A percentile compares a stretch with the other conserved stretches of the same genome.
phyloP scores from a whole-genome alignment of 2,113 vertebrate genomes.

The Smithornis capensis region DNA sequence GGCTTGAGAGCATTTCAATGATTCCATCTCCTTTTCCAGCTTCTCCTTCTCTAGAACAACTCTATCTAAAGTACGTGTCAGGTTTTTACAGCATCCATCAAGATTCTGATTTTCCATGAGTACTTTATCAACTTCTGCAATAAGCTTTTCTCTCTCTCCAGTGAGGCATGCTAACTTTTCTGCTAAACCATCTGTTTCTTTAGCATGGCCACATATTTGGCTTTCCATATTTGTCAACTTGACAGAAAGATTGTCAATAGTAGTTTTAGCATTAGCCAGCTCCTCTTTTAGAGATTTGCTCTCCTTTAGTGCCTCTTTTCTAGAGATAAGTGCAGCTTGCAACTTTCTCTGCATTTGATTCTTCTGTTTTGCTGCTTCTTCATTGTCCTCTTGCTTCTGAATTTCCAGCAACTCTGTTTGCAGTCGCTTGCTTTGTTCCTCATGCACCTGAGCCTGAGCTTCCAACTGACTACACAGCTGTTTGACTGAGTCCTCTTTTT shows the following conservation, averaged over 20 bases:
- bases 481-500: conserved; percentile 80
- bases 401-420: conserved; percentile 75
- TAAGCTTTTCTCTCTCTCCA: conserved; percentile 81
- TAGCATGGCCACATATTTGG: conserved; percentile 61
- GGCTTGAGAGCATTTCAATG: conserved; percentile 73
- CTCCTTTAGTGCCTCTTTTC: conserved; percentile 90
- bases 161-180: conserved; percentile 70
- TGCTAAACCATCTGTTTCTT: conserved; percentile 61
- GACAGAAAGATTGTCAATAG: conserved; percentile 68
- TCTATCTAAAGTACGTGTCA: conserved; percentile 82
- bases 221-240: conserved; percentile 73
- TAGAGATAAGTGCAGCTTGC: conserved; percentile 94
- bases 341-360: conserved; percentile 91
- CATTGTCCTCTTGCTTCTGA: conserved; percentile 75
- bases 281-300: conserved; percentile 84
- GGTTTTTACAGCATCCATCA: conserved; percentile 84
- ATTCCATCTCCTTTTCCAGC: conserved; percentile 75
- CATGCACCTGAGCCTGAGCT: conserved; percentile 66
- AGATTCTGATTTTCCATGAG: conserved; percentile 87
- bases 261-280: conserved; percentile 66
- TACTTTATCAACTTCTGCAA: conserved; percentile 80
- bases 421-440: conserved; percentile 77
- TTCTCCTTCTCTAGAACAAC: conserved; percentile 82
- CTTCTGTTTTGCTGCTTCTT: conserved; percentile 73
- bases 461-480: conserved; percentile 79